Base-by-base conservation (phyloP, 1,140 invertebrate species). In the Musca domestica region DNA sequence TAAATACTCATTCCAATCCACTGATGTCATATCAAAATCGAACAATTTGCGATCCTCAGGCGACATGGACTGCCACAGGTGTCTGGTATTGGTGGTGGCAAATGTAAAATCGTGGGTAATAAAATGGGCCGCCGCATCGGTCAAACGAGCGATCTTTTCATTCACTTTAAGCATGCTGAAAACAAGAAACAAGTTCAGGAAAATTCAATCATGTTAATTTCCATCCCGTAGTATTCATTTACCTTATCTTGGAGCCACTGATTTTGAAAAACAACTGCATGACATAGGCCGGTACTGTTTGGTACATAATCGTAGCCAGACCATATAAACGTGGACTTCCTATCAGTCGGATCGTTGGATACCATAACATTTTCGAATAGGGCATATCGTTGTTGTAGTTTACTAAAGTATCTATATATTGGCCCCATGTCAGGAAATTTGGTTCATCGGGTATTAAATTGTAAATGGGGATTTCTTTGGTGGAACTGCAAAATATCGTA, bases 131-230 rank as follows among this genome's bases (percentile, higher is more conserved):
- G 92, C 80, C 1, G 87, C 85, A 9, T 82, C 79, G 2, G 88
- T 84, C 66, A 90, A 88, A 72, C 88, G 86, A 58, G 89, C 84
- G 19, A 94, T 86, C 76, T 89, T 91, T 7, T 83, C 81, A 73
- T 93, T 92, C 1, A 90, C 85, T 73, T 87, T 86, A 7, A 87
- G 81, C 83, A 93, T 84, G 78, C 90, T 92, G 61, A 17, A 64
- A 47, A 23, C 9, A 52, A n/a, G 17, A 30, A n/a, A 25, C 3
- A 34, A 63, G 34, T 12, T 30, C 9, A 30, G 27, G 3, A 30
- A 30, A 3, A n/a, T 12, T 47, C 46, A 65, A 47, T 49, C 19
- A 7, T 19, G 20, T 17, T 4, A 27, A n/a, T 27, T 27, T 7
- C 3, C 27, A 30, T 30, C 3, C 9, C 27, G 27, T 9, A 30